Percentiles rank a stretch among this genome's conserved stretches.
These are phyloP conservation scores for Aspidiotus rigidus DNA, from an alignment of 2,888 invertebrate species.

Conservation along the genomic window DNA sequence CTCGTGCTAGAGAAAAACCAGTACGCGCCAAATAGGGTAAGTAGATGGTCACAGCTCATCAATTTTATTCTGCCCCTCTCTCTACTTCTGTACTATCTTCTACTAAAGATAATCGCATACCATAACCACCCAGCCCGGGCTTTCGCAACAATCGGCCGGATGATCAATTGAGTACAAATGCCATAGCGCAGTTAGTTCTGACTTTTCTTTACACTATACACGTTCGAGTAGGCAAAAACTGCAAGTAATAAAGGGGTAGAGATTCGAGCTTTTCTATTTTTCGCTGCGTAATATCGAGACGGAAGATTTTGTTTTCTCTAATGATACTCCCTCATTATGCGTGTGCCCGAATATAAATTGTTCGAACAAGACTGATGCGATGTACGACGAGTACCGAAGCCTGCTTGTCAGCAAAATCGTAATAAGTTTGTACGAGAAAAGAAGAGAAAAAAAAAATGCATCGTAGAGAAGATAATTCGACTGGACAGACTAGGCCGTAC, in stretches of 20 bases:
- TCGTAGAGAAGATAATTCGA: too few relatives aligned
- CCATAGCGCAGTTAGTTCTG: background rate
- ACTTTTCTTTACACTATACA: too few relatives aligned
- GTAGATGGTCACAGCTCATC: constrained; percentile 26
- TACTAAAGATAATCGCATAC: constrained; percentile 20
- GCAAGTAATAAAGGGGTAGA: constrained; percentile 21
- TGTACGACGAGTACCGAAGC: too few relatives aligned
- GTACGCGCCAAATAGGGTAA: constrained; percentile 13
- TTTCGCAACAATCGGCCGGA: constrained; percentile 18
- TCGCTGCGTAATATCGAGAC: constrained; percentile 6
- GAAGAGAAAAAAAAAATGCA: too few relatives aligned
- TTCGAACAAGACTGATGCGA: too few relatives aligned
- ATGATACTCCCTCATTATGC: too few relatives aligned
- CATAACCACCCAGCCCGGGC: constrained; percentile 8
- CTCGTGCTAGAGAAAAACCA: background rate
- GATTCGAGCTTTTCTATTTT: too few relatives aligned
- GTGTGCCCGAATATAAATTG: too few relatives aligned
- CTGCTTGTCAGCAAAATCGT: too few relatives aligned
- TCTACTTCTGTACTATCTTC: too few relatives aligned
- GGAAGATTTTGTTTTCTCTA: constrained; percentile 11
- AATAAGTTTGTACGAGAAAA: too few relatives aligned
- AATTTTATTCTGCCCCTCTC: constrained; percentile 14
- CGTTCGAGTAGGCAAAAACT: constrained; percentile 7
- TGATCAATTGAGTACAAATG: constrained; percentile 23
- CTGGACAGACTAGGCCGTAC: too few relatives aligned